Base-by-base conservation (phyloP, 92 coral and sea anemone genomes). In the Siderastrea radians region DNA sequence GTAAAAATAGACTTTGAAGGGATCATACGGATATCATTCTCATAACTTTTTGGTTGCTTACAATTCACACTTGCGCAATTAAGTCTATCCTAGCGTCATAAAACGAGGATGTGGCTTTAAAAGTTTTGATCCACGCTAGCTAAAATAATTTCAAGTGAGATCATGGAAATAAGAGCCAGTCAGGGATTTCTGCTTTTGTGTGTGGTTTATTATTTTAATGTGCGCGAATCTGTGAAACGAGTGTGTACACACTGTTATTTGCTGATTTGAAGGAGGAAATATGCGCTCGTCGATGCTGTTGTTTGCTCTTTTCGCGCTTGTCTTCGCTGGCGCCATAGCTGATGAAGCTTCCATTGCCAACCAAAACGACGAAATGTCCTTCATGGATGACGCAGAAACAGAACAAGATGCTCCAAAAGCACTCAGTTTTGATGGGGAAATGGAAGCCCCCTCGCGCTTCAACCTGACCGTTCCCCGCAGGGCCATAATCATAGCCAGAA, bases 341-440 rank as follows among this genome's bases (percentile, higher is more conserved):
- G 17, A 68, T 1, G 10, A 0, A 46, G 74, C 74, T 68, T 70
- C 75, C 15, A 49, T 70, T 47, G 54, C 75, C 7, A 70, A 51
- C 19, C 19, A 4, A 2, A 70, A 70, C 16, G 75, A 70, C 26
- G 75, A 70, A 4, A 16, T n/a, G 1, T 14, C 6, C 10, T 70
- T 14, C 54, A 46, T 70, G 52, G 17, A 70, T 6, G 53, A 47
- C 1, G 51, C 75, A 47, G 52, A 51, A 1, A 53, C 45, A 3
- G 17, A n/a, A 6, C 19, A 48, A 48, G 54, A 70, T 70, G 4
- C 47, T 46, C 75, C 46, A 45, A 5, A 49, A 15, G 26, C 45
- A 13, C 52, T 70, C 75, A 70, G 75, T 9, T 49, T 70, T n/a
- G 75, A 70, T 70, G 75, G 15, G 7, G 17, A 49, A 52, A 52